phyloP scores from a whole-genome alignment of 2,888 invertebrate genomes.

The Cosmia trapezina region DNA sequence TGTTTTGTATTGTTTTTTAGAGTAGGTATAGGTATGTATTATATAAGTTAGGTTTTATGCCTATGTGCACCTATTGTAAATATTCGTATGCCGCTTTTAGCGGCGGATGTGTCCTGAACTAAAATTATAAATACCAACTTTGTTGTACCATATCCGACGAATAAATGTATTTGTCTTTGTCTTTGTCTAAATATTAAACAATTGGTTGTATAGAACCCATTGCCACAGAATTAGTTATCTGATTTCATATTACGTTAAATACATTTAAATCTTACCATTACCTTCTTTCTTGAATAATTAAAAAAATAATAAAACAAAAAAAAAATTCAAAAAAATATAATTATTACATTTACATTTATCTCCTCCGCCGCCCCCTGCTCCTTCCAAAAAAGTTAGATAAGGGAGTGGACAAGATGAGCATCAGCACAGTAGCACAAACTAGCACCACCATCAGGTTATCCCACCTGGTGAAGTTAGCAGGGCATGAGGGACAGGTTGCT shows the following conservation, averaged over 20 bases:
- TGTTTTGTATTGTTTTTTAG: too few species aligned
- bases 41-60: too few species aligned
- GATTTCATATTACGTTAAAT: constrained; percentile 4
- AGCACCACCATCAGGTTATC: constrained; percentile 71
- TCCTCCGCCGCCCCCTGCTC: constrained; percentile 52
- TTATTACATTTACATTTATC: constrained; percentile 69
- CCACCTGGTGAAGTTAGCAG: constrained; percentile 55
- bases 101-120: too few species aligned
- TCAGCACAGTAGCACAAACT: constrained; percentile 67
- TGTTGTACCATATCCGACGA: too few species aligned
- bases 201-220: neutral
- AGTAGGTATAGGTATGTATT: too few species aligned
- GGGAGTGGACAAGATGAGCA: constrained; percentile 71
- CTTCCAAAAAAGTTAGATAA: constrained; percentile 64
- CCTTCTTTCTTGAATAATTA: neutral
- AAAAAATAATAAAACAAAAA: constrained; percentile 22
- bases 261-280: constrained; percentile 24
- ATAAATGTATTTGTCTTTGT: too few species aligned
- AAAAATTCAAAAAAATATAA: constrained; percentile 19
- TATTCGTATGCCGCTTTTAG: too few species aligned
- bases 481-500: neutral
- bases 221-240: neutral
- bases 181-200: neutral
- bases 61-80: too few species aligned
- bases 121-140: too few species aligned